Evolutionary conservation across 92 coral and sea anemone genomes (phyloP).

Genomic region (Chrysogorgia sp.): DNA sequence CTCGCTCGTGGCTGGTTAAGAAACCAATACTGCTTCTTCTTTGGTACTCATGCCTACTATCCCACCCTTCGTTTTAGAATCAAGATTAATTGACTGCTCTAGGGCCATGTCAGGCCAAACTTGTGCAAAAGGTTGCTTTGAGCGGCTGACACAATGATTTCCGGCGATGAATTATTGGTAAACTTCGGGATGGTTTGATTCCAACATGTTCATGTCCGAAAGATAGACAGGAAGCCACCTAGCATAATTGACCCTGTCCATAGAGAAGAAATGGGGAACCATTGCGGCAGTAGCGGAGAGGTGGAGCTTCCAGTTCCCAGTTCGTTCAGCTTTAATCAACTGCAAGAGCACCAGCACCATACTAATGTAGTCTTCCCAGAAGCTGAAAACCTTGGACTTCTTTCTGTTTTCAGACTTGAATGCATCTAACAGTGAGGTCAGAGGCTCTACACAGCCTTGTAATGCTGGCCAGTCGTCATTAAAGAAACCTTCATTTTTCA

Average conservation of each 20-base stretch:
- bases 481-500: slow-evolving; percentile 26
- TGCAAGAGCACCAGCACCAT: slow-evolving; percentile 48
- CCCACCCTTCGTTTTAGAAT: too few species aligned
- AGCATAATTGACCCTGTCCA: slow-evolving; percentile 57
- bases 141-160: slow-evolving; percentile 49
- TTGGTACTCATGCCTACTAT: slow-evolving; percentile 49
- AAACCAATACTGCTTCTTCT: slow-evolving; percentile 50
- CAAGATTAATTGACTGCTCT: too few species aligned
- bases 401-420: slow-evolving; percentile 39
- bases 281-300: slow-evolving; percentile 46
- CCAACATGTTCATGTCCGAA: slow-evolving; percentile 51
- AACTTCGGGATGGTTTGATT: slow-evolving; percentile 53
- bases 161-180: too few species aligned
- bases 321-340: slow-evolving; percentile 61
- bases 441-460: slow-evolving; percentile 28
- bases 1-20: slow-evolving; percentile 48
- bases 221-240: slow-evolving; percentile 61
- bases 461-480: slow-evolving; percentile 41
- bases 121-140: slow-evolving; percentile 52
- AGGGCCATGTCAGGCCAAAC: slow-evolving; percentile 63
- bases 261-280: slow-evolving; percentile 60
- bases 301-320: slow-evolving; percentile 61
- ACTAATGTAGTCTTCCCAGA: slow-evolving; percentile 56
- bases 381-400: slow-evolving; percentile 57
- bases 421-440: slow-evolving; percentile 31